phyloP scores from a whole-genome alignment of 2,113 vertebrate species.

The Cygnus atratus region DNA sequence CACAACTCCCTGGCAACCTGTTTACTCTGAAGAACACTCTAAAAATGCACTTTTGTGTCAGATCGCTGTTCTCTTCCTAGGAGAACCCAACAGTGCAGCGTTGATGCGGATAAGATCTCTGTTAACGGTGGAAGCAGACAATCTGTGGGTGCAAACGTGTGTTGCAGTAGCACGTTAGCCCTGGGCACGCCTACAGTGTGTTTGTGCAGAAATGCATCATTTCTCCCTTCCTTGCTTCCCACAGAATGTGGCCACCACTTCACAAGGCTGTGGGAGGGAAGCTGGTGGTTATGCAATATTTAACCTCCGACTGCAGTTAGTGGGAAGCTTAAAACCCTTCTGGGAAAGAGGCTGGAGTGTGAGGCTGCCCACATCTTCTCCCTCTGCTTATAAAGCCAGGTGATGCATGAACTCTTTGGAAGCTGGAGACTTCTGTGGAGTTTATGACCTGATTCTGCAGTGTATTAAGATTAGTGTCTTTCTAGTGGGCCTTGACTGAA shows the following conservation, averaged over 20 bases:
- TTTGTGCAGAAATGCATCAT: neutral
- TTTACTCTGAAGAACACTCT: neutral
- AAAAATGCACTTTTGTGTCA: neutral
- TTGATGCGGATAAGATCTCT: neutral
- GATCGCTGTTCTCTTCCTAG: neutral
- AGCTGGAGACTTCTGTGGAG: neutral
- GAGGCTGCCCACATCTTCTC: neutral
- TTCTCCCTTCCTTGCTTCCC: neutral
- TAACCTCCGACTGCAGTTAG: neutral
- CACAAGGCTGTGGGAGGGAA: neutral
- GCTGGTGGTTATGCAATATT: neutral
- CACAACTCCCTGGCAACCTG: too few relatives aligned
- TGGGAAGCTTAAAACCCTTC: neutral
- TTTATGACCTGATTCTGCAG: neutral
- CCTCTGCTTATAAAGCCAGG: neutral
- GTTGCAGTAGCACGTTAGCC: rapidly evolving
- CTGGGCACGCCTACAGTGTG: neutral
- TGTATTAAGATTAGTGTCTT: neutral
- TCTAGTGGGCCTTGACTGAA: slow-evolving; percentile 18
- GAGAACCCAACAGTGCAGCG: neutral
- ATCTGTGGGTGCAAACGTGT: neutral
- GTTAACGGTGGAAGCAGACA: neutral
- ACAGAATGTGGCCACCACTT: neutral
- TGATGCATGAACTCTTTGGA: neutral
- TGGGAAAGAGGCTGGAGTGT: neutral